Conservation (phyloP, 2,113 vertebrate species). For the Amblyopsis rosae region DNA sequence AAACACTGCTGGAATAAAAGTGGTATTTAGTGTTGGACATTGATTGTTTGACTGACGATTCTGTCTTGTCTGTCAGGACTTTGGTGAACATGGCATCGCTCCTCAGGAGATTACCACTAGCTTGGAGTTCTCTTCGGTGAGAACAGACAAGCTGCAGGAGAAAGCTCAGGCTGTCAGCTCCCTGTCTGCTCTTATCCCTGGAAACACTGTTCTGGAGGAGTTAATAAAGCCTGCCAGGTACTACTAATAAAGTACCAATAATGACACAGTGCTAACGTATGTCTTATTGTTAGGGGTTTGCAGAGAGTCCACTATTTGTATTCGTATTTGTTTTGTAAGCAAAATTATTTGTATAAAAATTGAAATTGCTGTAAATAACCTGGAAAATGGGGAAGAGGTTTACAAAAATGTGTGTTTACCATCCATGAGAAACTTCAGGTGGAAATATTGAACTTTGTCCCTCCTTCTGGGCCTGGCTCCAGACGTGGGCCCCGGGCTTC, state of each 20-base stretch:
- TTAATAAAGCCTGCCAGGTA: slow-evolving; percentile 87
- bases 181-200: slow-evolving; percentile 83
- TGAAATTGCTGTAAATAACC: background rate
- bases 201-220: slow-evolving; percentile 87
- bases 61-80: slow-evolving; percentile 76
- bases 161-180: slow-evolving; percentile 84
- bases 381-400: background rate
- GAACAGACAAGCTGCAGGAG: slow-evolving; percentile 80
- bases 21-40: no score
- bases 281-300: no score
- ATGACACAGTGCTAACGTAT: background rate
- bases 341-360: no score
- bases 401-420: background rate
- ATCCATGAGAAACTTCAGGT: no score
- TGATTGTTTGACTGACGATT: background rate
- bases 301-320: no score
- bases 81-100: slow-evolving; percentile 93
- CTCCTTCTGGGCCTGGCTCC: no score
- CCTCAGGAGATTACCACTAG: slow-evolving; percentile 88
- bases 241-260: background rate
- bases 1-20: no score
- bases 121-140: slow-evolving; percentile 86
- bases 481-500: no score
- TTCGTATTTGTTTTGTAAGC: no score
- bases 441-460: no score